phyloP scores from a whole-genome alignment of 2,888 invertebrate species.

The Polietes domitor region DNA sequence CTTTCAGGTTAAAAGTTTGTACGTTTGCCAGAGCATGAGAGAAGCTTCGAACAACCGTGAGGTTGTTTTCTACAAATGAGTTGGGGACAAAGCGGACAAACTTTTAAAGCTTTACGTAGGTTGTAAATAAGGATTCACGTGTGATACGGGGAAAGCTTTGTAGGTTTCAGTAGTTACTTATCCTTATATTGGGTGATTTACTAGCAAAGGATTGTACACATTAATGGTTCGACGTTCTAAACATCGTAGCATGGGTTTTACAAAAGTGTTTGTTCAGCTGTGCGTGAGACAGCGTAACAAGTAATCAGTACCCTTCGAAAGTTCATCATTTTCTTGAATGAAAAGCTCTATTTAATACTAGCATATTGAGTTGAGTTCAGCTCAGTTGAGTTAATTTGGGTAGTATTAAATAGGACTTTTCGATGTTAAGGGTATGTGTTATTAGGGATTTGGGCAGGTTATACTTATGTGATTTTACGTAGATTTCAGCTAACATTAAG shows the following conservation, averaged over 20 bases:
- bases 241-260: conserved; percentile 65
- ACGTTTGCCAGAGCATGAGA: conserved; percentile 24
- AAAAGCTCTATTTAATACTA: conserved; percentile 62
- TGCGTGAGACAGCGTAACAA: conserved; percentile 63
- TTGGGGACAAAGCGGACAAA: conserved; percentile 38
- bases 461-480: neutral
- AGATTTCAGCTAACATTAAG: conserved; percentile 34
- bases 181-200: conserved; percentile 56
- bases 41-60: neutral
- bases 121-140: conserved; percentile 45
- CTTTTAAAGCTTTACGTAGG: conserved; percentile 50
- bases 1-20: conserved; percentile 57
- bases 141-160: conserved; percentile 28
- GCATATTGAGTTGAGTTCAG: too few species aligned
- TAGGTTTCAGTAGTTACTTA: conserved; percentile 52
- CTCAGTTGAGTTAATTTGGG: conserved; percentile 48
- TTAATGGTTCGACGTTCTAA: conserved; percentile 81
- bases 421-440: conserved; percentile 46
- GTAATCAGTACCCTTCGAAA: conserved; percentile 64
- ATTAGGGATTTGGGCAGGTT: conserved; percentile 57
- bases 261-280: conserved; percentile 46
- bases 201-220: conserved; percentile 77
- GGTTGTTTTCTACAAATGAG: neutral
- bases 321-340: conserved; percentile 50
- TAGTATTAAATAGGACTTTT: conserved; percentile 65